Evolutionary conservation across 2,888 invertebrate species (phyloP), one percentile per base, ranked within the genome.

Genomic region (Dusona sp.): DNA sequence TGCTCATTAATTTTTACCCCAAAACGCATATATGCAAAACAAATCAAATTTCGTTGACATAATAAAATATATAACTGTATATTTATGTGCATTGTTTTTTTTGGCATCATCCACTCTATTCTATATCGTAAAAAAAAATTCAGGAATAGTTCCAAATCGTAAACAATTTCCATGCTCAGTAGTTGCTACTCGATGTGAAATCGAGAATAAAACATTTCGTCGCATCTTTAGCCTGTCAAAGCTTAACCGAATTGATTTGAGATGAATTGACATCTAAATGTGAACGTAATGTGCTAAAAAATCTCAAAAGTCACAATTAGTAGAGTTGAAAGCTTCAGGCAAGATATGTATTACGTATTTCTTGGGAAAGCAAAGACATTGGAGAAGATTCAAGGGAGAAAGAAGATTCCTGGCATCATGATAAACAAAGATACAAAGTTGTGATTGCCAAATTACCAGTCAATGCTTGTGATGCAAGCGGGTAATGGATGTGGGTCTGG

Each of bases 391-490:
- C 19, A 33, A 33, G n/a, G 22, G 13, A 64, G 64, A 67, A 74
- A 80, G 13, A 77, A 72, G 9, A 72, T 74, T 65, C 42, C 42
- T 29, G 25, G 38, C 38, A 36, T 77, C 36, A 51, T 36, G 75
- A 79, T 29, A 42, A 70, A 67, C 29, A 38, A 64, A 33, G 42
- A 45, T 51, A 33, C 51, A 61, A 83, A 79, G 75, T 48, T 61
- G 11, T 36, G 86, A 75, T 29, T 38, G 89, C 90, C 90, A 90
- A 91, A 90, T 90, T 90, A 90, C 90, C 89, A 87, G 80, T 82
- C 88, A 83, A 85, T 82, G 61, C 29, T 61, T 29, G 4, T 29
- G 61, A 29, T 7, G 19, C 42, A 51, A 48, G 77, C n/a, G n/a
- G n/a, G 38, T 22, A 4, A 64, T 36, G n/a, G 29, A n/a, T 38